Percentiles rank a stretch among this genome's conserved stretches.
Evolutionary conservation across 64 coral and sea anemone species (phyloP).

Genomic region (Montipora sp.): DNA sequence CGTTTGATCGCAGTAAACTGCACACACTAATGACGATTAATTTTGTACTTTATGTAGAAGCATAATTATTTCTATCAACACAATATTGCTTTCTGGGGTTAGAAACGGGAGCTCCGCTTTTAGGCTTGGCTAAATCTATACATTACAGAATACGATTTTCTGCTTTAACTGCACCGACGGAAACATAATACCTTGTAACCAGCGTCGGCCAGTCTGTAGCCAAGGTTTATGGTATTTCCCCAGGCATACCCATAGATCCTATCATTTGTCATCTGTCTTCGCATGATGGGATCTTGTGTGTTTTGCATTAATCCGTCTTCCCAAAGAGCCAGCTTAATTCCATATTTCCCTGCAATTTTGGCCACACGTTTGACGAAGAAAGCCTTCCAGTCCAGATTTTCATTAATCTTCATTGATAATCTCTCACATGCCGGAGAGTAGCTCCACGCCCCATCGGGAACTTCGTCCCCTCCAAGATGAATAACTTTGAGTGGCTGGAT

Average conservation of each 20-base stretch:
- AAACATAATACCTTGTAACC: slow-evolving; percentile 77
- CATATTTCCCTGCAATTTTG: slow-evolving; percentile 60
- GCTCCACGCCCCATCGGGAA: slow-evolving; percentile 77
- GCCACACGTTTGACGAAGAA: slow-evolving; percentile 82
- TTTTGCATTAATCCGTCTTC: slow-evolving; percentile 76
- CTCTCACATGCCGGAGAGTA: slow-evolving; percentile 61
- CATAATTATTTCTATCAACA: no score
- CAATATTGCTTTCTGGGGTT: no score
- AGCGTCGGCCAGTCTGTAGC: slow-evolving; percentile 81
- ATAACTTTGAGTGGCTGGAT: slow-evolving; percentile 75
- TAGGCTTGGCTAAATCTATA: no score
- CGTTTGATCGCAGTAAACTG: no score
- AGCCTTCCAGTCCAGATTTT: slow-evolving; percentile 56
- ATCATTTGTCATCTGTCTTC: slow-evolving; percentile 34
- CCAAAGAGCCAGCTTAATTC: slow-evolving; percentile 74
- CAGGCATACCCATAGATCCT: slow-evolving; percentile 82
- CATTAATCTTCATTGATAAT: slow-evolving; percentile 34
- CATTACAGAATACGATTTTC: no score
- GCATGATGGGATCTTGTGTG: slow-evolving; percentile 11
- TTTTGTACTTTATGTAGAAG: no score
- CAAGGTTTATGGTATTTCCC: slow-evolving; percentile 86
- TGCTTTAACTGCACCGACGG: no score
- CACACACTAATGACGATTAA: no score
- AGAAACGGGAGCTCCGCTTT: no score
- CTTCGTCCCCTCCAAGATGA: slow-evolving; percentile 92